These are phyloP conservation scores for Centropus bengalensis DNA, from an alignment of 2,113 vertebrate genomes.

Conservation along the genomic window DNA sequence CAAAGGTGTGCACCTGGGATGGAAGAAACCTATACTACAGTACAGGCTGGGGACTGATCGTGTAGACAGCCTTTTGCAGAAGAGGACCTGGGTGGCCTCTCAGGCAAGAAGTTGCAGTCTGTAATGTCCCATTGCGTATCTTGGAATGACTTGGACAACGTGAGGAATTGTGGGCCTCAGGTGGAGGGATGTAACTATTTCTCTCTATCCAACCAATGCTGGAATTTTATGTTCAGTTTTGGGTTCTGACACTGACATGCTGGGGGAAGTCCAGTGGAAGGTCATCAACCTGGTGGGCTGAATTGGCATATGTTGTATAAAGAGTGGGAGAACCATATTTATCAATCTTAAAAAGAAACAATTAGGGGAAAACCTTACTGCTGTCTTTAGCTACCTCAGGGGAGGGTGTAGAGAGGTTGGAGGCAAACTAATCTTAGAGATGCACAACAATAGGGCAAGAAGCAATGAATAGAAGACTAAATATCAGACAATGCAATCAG, in stretches of 20 bases:
- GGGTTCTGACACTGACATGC: neutral
- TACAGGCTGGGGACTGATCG: neutral
- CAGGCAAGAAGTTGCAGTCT: neutral
- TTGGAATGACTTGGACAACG: neutral
- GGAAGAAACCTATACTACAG: neutral
- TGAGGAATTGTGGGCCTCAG: neutral
- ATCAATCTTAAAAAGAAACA: neutral
- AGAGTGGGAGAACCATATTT: neutral
- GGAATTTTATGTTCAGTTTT: neutral
- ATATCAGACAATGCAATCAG: neutral
- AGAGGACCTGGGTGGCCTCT: neutral
- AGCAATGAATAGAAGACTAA: neutral
- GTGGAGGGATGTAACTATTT: neutral
- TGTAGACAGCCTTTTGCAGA: neutral
- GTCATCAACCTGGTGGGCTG: neutral
- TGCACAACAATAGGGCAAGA: accelerated
- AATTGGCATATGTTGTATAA: neutral
- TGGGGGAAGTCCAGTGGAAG: neutral
- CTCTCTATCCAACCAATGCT: neutral
- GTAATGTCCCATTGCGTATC: neutral
- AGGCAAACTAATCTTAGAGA: neutral
- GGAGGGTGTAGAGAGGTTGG: neutral
- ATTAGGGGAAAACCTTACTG: neutral
- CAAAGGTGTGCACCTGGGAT: neutral
- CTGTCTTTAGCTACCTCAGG: neutral